phyloP scores from a whole-genome alignment of 2,797 vertebrate species.

The Rhinichthys osculus region DNA sequence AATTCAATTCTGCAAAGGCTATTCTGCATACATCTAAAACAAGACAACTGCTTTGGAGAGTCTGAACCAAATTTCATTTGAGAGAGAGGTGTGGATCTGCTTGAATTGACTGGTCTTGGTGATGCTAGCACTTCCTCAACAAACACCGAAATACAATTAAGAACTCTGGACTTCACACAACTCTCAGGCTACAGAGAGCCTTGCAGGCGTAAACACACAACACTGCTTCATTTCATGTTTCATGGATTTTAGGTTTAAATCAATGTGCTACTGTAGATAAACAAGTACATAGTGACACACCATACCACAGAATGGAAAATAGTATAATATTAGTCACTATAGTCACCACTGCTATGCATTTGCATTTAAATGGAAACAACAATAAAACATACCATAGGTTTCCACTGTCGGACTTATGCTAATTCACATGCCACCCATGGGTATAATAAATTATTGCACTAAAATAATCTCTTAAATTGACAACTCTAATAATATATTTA shows the following conservation, averaged over 20 bases:
- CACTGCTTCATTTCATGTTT: conserved; percentile 23
- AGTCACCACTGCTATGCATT: conserved; percentile 1
- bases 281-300: background rate
- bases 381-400: background rate
- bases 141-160: conserved; percentile 16
- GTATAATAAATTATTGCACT: background rate
- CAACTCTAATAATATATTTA: background rate
- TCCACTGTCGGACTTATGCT: background rate
- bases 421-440: background rate
- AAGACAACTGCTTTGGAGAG: conserved; percentile 18
- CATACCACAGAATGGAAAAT: background rate
- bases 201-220: conserved; percentile 10
- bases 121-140: conserved; percentile 12
- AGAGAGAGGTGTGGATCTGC: background rate
- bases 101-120: conserved; percentile 20
- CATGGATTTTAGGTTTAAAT: conserved; percentile 22
- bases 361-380: conserved; percentile 17
- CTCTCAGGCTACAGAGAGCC: background rate
- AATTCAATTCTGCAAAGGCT: conserved; percentile 1
- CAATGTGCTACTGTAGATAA: background rate
- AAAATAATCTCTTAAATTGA: background rate
- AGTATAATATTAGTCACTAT: background rate
- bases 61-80: conserved; percentile 34
- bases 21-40: conserved; percentile 26
- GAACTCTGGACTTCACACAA: conserved; percentile 14